Base-by-base conservation (phyloP, 2,888 invertebrate species). In the Caenorhabditis angaria region DNA sequence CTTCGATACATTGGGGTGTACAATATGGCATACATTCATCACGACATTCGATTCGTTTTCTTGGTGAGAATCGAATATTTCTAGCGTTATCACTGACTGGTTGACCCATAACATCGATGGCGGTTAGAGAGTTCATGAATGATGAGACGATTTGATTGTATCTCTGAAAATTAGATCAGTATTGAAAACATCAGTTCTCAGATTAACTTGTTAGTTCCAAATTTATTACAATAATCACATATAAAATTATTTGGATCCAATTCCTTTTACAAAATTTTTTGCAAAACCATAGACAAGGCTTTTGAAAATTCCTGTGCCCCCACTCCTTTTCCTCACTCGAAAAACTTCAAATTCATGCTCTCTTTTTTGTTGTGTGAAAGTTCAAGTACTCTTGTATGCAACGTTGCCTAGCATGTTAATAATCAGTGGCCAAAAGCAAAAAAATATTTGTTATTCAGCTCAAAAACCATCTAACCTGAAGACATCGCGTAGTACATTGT, bases 11-110 rank as follows among this genome's bases (percentile, higher is more conserved):
- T 47, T 74, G 69, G 6, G 69, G 61, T 2, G 74, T 69, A 48
- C 74, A 74, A 32, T 74, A 74, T 25, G 74, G 74, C 74, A 69
- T 74, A 50, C 74, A 74, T 18, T 74, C 69, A 50, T 69, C 66
- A 18, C 69, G 53, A 53, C 74, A 74, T 55, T 74, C 68, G 2
- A 68, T 28, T 10, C 14, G 24, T 29, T 74, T 74, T 25, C 58
- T 56, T 20, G 74, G 74, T 1, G 74, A 69, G 22, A 74, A 66
- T 48, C 69, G 28, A 2, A 74, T 59, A 41, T 59, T 73, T 65
- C 66, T 28, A 10, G 35, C 24, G n/a, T 14, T 35, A 29, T 73
- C 68, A n/a, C 54, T 61, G 4, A 70, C 69, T 5, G 74, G 74
- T 18, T 74, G 69, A 41, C 74, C 74, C 74, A 74, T 74, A 0